Evolutionary conservation across 2,113 vertebrate species (phyloP).

Genomic region (Brachyhypopomus occidentalis): DNA sequence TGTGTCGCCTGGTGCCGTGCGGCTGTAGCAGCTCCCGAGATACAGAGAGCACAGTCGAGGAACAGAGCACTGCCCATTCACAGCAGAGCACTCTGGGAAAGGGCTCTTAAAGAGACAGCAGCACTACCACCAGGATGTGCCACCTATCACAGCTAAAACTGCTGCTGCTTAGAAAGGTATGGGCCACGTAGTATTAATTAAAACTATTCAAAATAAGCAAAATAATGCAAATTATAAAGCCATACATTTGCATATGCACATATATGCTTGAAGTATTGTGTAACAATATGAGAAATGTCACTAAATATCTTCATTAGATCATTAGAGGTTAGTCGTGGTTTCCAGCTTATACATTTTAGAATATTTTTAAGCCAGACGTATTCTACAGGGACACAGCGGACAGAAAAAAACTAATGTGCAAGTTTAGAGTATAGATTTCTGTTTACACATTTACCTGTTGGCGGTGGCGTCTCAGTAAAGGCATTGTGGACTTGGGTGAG

Average conservation of each 20-base stretch:
- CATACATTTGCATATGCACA: too few relatives aligned
- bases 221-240: too few relatives aligned
- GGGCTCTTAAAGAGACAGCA: constrained; percentile 74
- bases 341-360: too few relatives aligned
- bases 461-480: constrained; percentile 64
- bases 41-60: constrained; percentile 55
- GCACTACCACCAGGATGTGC: not conserved
- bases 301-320: too few relatives aligned
- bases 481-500: constrained; percentile 86
- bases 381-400: too few relatives aligned
- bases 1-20: constrained; percentile 25
- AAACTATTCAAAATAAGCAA: too few relatives aligned
- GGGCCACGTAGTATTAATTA: not conserved
- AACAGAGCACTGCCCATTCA: constrained; percentile 60
- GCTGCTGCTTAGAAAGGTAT: not conserved
- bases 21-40: constrained; percentile 53
- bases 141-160: not conserved
- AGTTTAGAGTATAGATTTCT: not conserved
- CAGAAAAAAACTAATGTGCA: too few relatives aligned
- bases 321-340: too few relatives aligned
- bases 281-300: too few relatives aligned
- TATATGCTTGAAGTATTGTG: too few relatives aligned
- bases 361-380: too few relatives aligned
- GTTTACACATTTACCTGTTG: constrained; percentile 62
- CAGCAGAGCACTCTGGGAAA: constrained; percentile 74